Conservation (phyloP, 1,140 invertebrate species). For the Rhopalosiphum padi region DNA sequence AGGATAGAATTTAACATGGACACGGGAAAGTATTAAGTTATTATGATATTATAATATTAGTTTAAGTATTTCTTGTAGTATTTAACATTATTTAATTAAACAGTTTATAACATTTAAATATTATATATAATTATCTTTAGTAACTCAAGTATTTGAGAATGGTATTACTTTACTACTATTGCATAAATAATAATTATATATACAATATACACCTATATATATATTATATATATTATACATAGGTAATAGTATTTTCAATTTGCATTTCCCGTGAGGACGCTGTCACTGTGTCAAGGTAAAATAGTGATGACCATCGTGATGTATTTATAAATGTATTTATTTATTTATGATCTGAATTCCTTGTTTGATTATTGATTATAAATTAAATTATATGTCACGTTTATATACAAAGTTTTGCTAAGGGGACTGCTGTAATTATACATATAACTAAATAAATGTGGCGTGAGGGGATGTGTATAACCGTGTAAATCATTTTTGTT, state of each 20-base stretch:
- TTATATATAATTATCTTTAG: background rate
- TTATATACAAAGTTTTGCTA: background rate
- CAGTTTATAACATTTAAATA: background rate
- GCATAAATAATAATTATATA: background rate
- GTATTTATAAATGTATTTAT: background rate
- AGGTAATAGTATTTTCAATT: background rate
- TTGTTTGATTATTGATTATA: background rate
- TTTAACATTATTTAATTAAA: background rate
- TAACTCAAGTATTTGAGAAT: background rate
- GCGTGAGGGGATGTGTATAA: background rate
- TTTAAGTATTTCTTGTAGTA: background rate
- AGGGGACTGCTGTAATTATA: background rate
- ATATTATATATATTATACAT: too few relatives aligned
- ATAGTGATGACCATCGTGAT: background rate
- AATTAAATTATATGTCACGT: slow-evolving; percentile 11
- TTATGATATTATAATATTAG: background rate
- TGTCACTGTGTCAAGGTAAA: background rate
- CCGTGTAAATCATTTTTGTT: background rate
- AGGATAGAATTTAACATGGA: background rate
- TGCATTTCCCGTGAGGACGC: background rate
- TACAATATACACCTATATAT: background rate
- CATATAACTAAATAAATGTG: background rate
- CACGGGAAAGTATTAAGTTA: background rate
- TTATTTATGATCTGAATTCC: background rate
- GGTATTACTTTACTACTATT: background rate